These are phyloP conservation scores for Mesoligia furuncula DNA, from an alignment of 2,888 invertebrate genomes.

Conservation along the genomic window DNA sequence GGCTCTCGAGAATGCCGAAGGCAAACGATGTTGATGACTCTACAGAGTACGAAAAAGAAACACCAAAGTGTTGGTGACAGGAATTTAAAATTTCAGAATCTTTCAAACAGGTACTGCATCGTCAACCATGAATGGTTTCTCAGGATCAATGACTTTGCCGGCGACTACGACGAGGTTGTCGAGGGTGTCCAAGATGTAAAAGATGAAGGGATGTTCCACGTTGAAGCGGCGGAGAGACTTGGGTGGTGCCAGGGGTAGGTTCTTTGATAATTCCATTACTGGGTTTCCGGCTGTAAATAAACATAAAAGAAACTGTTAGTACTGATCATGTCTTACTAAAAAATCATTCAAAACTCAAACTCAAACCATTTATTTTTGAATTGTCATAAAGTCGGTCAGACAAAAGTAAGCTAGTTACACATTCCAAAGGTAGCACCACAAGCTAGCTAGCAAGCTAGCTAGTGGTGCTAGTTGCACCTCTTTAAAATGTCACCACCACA, in stretches of 20 bases:
- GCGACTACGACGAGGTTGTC: conserved; percentile 91
- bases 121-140: conserved; percentile 63
- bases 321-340: neutral
- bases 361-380: neutral
- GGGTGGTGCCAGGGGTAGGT: conserved; percentile 74
- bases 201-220: conserved; percentile 91
- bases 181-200: conserved; percentile 91
- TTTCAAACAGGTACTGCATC: conserved; percentile 57
- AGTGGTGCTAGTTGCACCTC: no score
- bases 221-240: conserved; percentile 81
- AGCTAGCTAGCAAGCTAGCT: no score
- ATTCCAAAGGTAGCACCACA: no score
- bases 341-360: neutral
- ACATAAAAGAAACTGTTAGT: conserved; percentile 11
- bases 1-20: conserved; percentile 56
- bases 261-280: conserved; percentile 77
- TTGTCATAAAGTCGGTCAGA: neutral
- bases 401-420: neutral
- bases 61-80: conserved; percentile 31
- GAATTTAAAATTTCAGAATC: conserved; percentile 12
- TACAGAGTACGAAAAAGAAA: conserved; percentile 58
- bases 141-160: conserved; percentile 90
- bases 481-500: no score
- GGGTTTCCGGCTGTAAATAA: conserved; percentile 73
- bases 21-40: conserved; percentile 27